phyloP scores from a whole-genome alignment of 2,113 vertebrate genomes.

The Abramis brama region DNA sequence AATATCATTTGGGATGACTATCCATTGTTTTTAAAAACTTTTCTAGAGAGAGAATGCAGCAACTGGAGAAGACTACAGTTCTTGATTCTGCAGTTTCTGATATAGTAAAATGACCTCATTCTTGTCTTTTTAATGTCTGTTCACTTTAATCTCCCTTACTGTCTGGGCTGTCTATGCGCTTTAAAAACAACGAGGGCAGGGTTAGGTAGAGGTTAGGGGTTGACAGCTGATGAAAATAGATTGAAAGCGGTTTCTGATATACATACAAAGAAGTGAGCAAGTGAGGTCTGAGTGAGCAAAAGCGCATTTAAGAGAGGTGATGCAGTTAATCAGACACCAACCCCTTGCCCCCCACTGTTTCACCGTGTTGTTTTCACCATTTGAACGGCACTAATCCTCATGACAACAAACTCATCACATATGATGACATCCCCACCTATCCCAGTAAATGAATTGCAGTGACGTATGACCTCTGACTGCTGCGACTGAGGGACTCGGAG shows the following conservation, averaged over 20 bases:
- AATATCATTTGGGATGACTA: neutral
- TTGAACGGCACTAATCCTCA: conserved; percentile 60
- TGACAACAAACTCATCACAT: conserved; percentile 47
- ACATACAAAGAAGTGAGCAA: conserved; percentile 5
- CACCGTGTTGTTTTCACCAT: conserved; percentile 53
- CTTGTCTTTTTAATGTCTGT: neutral
- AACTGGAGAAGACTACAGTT: neutral
- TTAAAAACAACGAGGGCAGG: neutral
- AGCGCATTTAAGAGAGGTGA: neutral
- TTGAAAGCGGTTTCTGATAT: conserved; percentile 4
- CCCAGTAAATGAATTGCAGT: conserved; percentile 42
- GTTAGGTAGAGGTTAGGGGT: conserved; percentile 1
- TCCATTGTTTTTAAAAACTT: neutral
- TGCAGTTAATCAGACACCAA: conserved; percentile 3
- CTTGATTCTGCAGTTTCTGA: neutral
- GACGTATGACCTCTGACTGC: conserved; percentile 45
- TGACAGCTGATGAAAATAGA: conserved; percentile 20
- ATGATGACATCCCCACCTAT: conserved; percentile 55
- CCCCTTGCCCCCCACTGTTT: neutral
- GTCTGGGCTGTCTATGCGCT: neutral
- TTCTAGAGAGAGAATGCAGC: neutral
- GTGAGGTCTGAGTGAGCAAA: neutral
- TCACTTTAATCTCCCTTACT: neutral
- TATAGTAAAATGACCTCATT: neutral
- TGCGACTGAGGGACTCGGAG: conserved; percentile 13